Base-by-base conservation (phyloP, 2,797 vertebrate genomes). In the Arnoldichthys spilopterus region DNA sequence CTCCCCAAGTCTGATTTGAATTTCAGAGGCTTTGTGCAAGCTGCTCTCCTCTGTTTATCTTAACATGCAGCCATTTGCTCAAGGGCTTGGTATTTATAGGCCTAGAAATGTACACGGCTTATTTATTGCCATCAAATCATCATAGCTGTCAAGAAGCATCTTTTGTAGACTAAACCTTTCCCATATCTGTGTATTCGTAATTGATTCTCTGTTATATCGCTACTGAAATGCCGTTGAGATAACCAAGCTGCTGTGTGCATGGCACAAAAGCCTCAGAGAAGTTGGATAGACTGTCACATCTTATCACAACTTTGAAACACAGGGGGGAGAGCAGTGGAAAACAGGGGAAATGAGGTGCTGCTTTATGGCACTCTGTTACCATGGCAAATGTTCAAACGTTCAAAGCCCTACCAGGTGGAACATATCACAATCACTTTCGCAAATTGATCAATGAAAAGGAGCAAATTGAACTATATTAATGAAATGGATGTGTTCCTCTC, bases 191-290 rank as follows among this genome's bases (percentile, higher is more conserved):
- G 90, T 91, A 90, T 87, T 91, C 87, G 88, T 93, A 93, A 95
- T 93, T 92, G 91, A 94, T 94, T 93, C 92, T 90, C 84, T 91
- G 93, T 94, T 93, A 89, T 92, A 92, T 92, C 83, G 79, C 85
- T 82, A 80, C 86, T 80, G 84, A 93, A 94, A 93, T 91, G 91
- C 90, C 88, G 88, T 79, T 54, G 67, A 92, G 92, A 94, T 94
- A 93, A 92, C 88, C 69, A 76, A 84, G 87, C 81, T 72, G 86
- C 88, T 67, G 78, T 78, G 72, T 58, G 86, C 85, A 90, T 84
- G 84, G 86, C 85, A 90, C 87, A 86, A 91, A 91, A 86, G 76
- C 90, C 85, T 90, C 85, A 82, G 83, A 86, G 86, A 92, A 89
- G 89, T 89, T 90, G 89, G 89, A 92, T 91, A 90, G 87, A 87